A percentile compares a stretch with the other conserved stretches of the same genome.
These are phyloP conservation scores for Caenorhabditis inopinata DNA, from an alignment of 1,140 invertebrate genomes.

Conservation along the genomic window DNA sequence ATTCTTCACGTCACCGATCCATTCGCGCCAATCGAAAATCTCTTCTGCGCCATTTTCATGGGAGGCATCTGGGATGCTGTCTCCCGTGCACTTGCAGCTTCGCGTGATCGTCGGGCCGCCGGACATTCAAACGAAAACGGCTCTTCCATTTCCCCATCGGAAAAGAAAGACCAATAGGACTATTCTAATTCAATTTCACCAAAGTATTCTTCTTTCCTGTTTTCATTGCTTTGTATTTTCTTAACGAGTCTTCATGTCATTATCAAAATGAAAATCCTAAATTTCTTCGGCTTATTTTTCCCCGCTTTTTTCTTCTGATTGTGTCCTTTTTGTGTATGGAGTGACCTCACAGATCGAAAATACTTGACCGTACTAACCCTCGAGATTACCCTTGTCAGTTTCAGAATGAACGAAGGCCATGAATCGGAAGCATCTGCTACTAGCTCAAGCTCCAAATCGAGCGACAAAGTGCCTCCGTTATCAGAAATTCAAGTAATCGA, in stretches of 20 bases:
- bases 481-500: slow-evolving; percentile 19
- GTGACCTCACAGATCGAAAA: background rate
- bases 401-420: background rate
- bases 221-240: background rate
- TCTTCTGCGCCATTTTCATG: slow-evolving; percentile 92
- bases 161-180: slow-evolving; percentile 50
- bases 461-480: background rate
- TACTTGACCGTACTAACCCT: too few relatives aligned
- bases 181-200: background rate
- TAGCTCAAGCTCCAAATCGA: background rate
- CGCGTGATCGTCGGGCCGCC: slow-evolving; percentile 35
- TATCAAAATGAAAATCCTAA: too few relatives aligned
- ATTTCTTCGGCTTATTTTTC: too few relatives aligned
- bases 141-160: slow-evolving; percentile 25
- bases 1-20: slow-evolving; percentile 95
- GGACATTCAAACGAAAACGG: slow-evolving; percentile 43
- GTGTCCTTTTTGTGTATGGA: background rate
- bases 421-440: background rate
- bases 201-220: background rate
- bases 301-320: background rate
- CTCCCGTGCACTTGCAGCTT: slow-evolving; percentile 51
- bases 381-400: background rate
- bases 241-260: slow-evolving; percentile 26
- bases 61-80: slow-evolving; percentile 96
- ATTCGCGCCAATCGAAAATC: slow-evolving; percentile 95